Base-by-base conservation (phyloP, 2,888 invertebrate genomes). In the Anticlea derivata region DNA sequence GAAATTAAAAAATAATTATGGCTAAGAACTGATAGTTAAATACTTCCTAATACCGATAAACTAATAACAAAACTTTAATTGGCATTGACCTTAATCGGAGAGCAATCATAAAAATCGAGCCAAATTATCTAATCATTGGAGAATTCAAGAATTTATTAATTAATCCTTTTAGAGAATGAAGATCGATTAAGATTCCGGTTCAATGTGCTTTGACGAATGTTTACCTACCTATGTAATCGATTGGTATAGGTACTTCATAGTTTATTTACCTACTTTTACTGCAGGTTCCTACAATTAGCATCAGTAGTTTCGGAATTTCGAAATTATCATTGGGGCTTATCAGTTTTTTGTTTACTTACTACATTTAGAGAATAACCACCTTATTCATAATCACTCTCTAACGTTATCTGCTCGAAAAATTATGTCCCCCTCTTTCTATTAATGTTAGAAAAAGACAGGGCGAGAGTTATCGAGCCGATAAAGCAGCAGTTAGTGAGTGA, bases 161-260 rank as follows among this genome's bases (percentile, higher is more conserved):
- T 65, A 66, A 67, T 58, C 63, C 65, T 63, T 63, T 65, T 62
- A 61, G 52, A 67, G 63, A 70, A 65, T 66, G 61, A 61, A 58
- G 55, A 56, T 49, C 45, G 65, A 72, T 73, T 73, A 61, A 65
- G 63, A 69, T 70, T 66, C 68, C 66, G 39, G 51, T 59, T 67
- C 61, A 54, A 65, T 72, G 66, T 55, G 54, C 51, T 70, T 66
- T 56, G 58, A 58, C 75, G 53, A 78, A 78, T 78, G 24, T 26
- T 11, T 30, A 30, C 6, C 17, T 17, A 51, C 7, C 11, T n/a
- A 20, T 48, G 27, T 73, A 77, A 68, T 50, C 13, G 55, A 41
- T 55, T 51, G 61, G 57, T 65, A 8, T 8, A 17, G 17, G 4
- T 17, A 17, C 17, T 4, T 17, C 2, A 17, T 17, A 2, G 17